Evolutionary conservation across 1,140 invertebrate species (phyloP).

Genomic region (Eupristina koningsbergeri): DNA sequence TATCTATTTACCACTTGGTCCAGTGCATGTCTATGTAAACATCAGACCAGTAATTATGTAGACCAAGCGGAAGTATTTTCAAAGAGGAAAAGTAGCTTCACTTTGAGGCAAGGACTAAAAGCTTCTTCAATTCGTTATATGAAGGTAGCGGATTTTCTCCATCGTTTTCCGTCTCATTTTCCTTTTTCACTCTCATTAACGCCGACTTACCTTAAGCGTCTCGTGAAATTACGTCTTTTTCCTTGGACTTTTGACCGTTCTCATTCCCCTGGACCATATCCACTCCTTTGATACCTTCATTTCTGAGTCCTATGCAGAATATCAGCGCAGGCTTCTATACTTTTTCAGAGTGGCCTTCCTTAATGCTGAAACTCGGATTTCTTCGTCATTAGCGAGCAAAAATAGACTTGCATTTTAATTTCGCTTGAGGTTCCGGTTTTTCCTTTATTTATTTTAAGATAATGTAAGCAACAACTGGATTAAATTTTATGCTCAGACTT

Average conservation of each 20-base stretch:
- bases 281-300: background rate
- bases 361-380: slow-evolving; percentile 17
- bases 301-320: slow-evolving; percentile 16
- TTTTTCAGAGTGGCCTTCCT: slow-evolving; percentile 24
- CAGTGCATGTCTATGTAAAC: background rate
- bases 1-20: too few species aligned
- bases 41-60: slow-evolving; percentile 17
- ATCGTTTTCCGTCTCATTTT: slow-evolving; percentile 49
- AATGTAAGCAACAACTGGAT: slow-evolving; percentile 42
- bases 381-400: slow-evolving; percentile 48
- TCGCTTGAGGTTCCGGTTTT: background rate
- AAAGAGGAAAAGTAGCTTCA: slow-evolving; percentile 61
- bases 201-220: slow-evolving; percentile 65
- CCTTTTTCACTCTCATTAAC: slow-evolving; percentile 62
- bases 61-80: slow-evolving; percentile 52
- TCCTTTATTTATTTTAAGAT: slow-evolving; percentile 52
- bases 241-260: slow-evolving; percentile 57
- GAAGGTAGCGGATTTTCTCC: slow-evolving; percentile 16
- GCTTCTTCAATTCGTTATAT: slow-evolving; percentile 62
- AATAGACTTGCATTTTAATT: slow-evolving; percentile 25
- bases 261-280: slow-evolving; percentile 48
- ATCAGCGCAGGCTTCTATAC: slow-evolving; percentile 15
- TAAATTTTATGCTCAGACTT: background rate
- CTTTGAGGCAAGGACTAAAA: slow-evolving; percentile 64
- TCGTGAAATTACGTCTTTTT: slow-evolving; percentile 39